A percentile compares a stretch with the other conserved stretches of the same genome.
These are phyloP conservation scores for Puffinus mauretanicus DNA, from an alignment of 2,113 vertebrate species.

Conservation along the genomic window DNA sequence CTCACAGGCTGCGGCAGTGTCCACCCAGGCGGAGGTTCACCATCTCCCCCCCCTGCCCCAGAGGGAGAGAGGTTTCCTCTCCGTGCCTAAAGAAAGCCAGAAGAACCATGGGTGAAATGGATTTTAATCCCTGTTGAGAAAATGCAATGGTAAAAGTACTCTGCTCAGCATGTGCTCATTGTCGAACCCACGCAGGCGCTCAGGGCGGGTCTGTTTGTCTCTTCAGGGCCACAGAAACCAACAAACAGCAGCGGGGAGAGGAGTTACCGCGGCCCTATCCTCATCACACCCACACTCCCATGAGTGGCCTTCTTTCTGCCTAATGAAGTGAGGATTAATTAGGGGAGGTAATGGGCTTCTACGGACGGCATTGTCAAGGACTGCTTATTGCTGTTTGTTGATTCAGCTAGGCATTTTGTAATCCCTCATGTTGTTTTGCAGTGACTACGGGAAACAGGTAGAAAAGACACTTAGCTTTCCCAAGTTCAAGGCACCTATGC, in stretches of 20 bases:
- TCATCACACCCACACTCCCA: background rate
- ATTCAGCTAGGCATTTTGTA: background rate
- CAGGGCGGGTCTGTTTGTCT: conserved; percentile 27
- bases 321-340: conserved; percentile 47
- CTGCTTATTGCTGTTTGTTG: background rate
- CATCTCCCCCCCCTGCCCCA: background rate
- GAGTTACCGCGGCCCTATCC: background rate
- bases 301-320: conserved; percentile 9
- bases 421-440: background rate
- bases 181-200: background rate
- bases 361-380: background rate
- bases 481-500: background rate
- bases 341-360: conserved; percentile 20
- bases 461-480: background rate
- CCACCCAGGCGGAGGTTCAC: background rate
- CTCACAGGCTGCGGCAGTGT: background rate
- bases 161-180: background rate
- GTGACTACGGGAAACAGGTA: background rate
- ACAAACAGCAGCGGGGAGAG: background rate
- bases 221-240: background rate
- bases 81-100: background rate
- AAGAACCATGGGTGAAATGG: background rate
- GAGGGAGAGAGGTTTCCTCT: background rate
- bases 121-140: background rate
- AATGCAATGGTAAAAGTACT: background rate